These are phyloP conservation scores for Bicyclus anynana DNA, from an alignment of 1,140 invertebrate species.

Conservation along the genomic window DNA sequence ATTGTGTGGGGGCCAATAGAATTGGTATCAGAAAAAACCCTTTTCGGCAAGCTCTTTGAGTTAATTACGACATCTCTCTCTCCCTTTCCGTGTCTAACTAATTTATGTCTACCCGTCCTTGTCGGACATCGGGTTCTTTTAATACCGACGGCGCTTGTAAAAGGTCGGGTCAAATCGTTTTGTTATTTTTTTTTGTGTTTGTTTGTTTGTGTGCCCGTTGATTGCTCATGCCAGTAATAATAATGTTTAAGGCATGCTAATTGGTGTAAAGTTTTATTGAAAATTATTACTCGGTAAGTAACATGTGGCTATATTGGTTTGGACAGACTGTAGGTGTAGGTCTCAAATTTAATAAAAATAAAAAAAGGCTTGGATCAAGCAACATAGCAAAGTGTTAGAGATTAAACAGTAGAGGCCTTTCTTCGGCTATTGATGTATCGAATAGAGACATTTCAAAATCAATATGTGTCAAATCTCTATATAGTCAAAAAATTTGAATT, in stretches of 20 bases:
- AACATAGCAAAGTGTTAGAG: no score
- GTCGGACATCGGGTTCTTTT: constrained; percentile 27
- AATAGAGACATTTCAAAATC: no score
- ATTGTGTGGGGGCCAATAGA: background rate
- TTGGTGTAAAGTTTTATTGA: constrained; percentile 72
- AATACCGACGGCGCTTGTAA: constrained; percentile 45
- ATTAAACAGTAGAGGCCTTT: no score
- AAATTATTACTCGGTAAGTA: constrained; percentile 59
- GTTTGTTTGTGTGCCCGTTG: constrained; percentile 53
- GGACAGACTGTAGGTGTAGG: no score
- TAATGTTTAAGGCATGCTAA: constrained; percentile 65
- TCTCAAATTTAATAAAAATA: no score
- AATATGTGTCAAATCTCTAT: no score
- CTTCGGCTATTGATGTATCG: no score
- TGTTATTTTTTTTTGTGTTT: constrained; percentile 52
- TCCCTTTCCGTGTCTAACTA: constrained; percentile 32
- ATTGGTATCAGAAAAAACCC: constrained; percentile 30
- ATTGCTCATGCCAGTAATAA: constrained; percentile 62
- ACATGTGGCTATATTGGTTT: no score
- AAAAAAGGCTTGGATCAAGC: no score
- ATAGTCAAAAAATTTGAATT: no score
- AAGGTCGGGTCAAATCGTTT: constrained; percentile 65
- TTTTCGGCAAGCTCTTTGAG: constrained; percentile 68
- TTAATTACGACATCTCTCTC: constrained; percentile 50
- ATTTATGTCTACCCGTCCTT: constrained; percentile 25